Percentiles rank a stretch among this genome's conserved stretches.
These are phyloP conservation scores for Tenthredo scrophulariae DNA, from an alignment of 2,888 invertebrate genomes.

Conservation along the genomic window DNA sequence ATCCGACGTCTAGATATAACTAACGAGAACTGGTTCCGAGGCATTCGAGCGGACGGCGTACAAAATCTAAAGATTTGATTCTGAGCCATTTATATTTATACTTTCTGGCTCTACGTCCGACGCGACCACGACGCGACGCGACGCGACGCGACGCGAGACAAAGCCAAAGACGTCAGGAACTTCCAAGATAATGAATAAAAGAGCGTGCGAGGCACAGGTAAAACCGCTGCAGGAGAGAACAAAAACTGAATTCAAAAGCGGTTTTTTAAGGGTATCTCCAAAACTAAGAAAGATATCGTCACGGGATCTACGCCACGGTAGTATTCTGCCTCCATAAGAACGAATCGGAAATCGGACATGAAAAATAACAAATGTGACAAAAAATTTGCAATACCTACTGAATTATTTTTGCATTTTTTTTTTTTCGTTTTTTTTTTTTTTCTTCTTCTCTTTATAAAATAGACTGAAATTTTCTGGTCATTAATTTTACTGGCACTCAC, in stretches of 20 bases:
- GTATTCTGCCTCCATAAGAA: not conserved
- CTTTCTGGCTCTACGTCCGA: conserved; percentile 34
- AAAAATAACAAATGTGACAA: not conserved
- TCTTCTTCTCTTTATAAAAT: not conserved
- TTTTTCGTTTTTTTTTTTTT: too few species aligned
- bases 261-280: conserved; percentile 16
- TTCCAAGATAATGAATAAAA: conserved; percentile 36
- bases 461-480: not conserved
- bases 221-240: not conserved
- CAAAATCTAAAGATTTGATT: conserved; percentile 48
- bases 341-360: not conserved
- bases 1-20: conserved; percentile 52
- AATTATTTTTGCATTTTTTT: not conserved
- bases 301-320: not conserved
- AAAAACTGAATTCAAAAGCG: conserved; percentile 31
- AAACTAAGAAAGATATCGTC: not conserved
- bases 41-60: conserved; percentile 37
- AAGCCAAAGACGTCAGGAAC: conserved; percentile 15
- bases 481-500: conserved; percentile 81
- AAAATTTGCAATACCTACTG: not conserved
- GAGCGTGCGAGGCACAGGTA: conserved; percentile 19
- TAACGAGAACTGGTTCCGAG: conserved; percentile 51
- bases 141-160: not conserved
- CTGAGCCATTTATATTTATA: conserved; percentile 45
- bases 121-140: not conserved